A percentile compares a stretch with the other conserved stretches of the same genome.
Conservation (phyloP, 2,797 vertebrate genomes). For the Triplophysa yarkandensis region DNA sequence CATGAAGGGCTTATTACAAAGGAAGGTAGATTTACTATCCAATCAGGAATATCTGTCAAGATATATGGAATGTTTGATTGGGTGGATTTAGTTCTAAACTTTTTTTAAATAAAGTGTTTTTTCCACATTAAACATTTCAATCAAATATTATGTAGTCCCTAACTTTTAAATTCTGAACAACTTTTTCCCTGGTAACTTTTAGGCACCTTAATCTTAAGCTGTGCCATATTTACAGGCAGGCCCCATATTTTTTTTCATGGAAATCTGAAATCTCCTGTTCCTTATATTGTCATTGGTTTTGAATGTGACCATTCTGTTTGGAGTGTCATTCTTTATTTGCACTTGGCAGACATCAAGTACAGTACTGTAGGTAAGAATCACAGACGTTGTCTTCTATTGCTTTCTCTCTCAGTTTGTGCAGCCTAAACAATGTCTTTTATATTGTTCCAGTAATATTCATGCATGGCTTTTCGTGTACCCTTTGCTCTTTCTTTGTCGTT, state of each 20-base stretch:
- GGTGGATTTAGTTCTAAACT: conserved; percentile 46
- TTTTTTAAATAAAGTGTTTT: no score
- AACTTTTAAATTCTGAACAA: no score
- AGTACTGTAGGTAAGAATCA: conserved; percentile 56
- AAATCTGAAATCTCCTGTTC: conserved; percentile 59
- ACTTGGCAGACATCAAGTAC: conserved; percentile 48
- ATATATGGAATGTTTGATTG: conserved; percentile 23
- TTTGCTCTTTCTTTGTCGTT: conserved; percentile 42
- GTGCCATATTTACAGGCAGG: conserved; percentile 63
- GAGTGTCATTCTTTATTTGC: conserved; percentile 48
- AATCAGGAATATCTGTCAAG: conserved; percentile 40
- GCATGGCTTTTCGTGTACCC: conserved; percentile 50
- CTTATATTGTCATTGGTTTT: conserved; percentile 32
- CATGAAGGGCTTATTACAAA: conserved; percentile 44
- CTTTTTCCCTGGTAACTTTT: no score
- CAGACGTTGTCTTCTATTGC: conserved; percentile 48
- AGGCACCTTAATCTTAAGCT: conserved; percentile 14
- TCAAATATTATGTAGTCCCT: no score
- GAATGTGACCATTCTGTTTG: conserved; percentile 33
- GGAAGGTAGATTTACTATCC: conserved; percentile 27
- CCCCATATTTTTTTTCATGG: conserved; percentile 45
- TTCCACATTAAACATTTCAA: no score
- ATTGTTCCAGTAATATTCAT: conserved; percentile 53
- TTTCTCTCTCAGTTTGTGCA: conserved; percentile 58
- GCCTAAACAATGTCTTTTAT: conserved; percentile 50